These are phyloP conservation scores for Pollicipes pollicipes DNA, from an alignment of 1,140 invertebrate genomes.

Conservation along the genomic window DNA sequence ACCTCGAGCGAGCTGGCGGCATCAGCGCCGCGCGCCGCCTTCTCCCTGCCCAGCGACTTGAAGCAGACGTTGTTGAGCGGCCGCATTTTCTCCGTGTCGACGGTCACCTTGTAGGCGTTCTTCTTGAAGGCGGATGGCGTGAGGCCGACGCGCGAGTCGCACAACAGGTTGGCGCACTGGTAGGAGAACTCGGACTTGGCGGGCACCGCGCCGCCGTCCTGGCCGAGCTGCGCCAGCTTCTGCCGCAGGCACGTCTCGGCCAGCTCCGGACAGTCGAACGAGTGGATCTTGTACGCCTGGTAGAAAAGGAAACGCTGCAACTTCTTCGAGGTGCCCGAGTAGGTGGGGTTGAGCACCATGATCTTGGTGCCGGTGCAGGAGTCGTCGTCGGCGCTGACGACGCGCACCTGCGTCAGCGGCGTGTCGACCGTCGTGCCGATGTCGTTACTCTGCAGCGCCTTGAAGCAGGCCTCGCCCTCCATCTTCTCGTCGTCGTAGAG, in stretches of 20 bases:
- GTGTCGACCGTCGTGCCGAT: neutral
- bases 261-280: neutral
- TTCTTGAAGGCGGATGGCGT: neutral
- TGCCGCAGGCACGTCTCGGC: neutral
- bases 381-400: neutral
- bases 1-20: neutral
- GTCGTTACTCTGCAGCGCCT: conserved; percentile 4
- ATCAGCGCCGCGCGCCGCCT: neutral
- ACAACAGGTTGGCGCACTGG: conserved; percentile 3
- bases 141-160: neutral
- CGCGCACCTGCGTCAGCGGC: neutral
- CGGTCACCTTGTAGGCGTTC: neutral
- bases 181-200: neutral
- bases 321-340: neutral
- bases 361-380: conserved; percentile 1
- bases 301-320: conserved; percentile 2
- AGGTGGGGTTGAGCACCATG: conserved; percentile 1
- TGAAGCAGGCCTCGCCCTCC: conserved; percentile 1
- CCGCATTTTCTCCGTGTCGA: neutral
- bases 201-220: neutral
- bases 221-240: neutral
- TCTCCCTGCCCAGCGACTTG: neutral
- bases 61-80: conserved; percentile 2
- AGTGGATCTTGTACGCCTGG: neutral
- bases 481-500: neutral